These are phyloP conservation scores for Thomomys bottae DNA, from an alignment of 2,113 vertebrate genomes.

Conservation along the genomic window DNA sequence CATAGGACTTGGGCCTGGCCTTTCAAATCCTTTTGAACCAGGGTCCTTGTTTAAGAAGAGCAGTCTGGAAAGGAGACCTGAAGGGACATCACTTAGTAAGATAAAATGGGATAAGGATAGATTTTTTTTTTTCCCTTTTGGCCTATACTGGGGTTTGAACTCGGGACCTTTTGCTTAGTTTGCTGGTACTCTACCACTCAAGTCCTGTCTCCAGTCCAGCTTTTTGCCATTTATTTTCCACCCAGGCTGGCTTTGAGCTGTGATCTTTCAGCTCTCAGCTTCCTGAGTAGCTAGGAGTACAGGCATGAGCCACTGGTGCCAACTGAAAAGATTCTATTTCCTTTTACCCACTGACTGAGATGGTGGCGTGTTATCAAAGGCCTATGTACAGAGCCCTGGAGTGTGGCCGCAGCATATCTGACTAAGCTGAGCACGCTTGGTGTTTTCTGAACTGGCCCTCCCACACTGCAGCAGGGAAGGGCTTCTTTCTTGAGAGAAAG, in stretches of 20 bases:
- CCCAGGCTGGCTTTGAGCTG: too few relatives aligned
- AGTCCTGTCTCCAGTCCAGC: too few relatives aligned
- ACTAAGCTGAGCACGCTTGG: neutral
- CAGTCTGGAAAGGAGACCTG: neutral
- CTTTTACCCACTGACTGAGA: neutral
- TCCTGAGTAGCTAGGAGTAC: too few relatives aligned
- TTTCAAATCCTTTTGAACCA: neutral
- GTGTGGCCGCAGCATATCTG: too few relatives aligned
- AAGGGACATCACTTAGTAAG: neutral
- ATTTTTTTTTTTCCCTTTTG: too few relatives aligned
- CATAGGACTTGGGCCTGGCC: too few relatives aligned
- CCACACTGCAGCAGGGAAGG: neutral
- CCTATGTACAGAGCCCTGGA: neutral
- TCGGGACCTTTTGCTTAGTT: too few relatives aligned
- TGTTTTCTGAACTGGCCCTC: neutral
- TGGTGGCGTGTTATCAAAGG: neutral
- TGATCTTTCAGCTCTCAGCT: too few relatives aligned
- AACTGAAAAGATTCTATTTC: neutral
- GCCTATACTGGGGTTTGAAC: neutral
- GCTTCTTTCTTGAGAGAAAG: neutral
- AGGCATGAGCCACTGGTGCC: too few relatives aligned
- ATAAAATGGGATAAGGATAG: neutral
- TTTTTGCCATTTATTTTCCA: too few relatives aligned
- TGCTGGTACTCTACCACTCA: too few relatives aligned
- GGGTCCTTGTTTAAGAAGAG: neutral